Percentiles rank a stretch among this genome's conserved stretches.
phyloP scores from a whole-genome alignment of 2,888 invertebrate species.

The Phaonia tiefii region DNA sequence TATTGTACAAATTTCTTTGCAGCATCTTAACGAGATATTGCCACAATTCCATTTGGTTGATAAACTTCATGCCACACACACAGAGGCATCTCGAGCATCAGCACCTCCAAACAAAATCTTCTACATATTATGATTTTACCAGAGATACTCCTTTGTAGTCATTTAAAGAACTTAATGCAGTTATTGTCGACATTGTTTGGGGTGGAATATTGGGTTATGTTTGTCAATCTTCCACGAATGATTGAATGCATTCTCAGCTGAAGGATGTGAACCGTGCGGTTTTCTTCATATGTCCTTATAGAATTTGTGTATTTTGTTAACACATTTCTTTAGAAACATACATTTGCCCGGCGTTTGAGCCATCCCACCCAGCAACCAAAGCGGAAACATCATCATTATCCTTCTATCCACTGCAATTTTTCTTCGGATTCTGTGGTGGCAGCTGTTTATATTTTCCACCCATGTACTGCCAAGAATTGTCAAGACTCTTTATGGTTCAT shows the following conservation, averaged over 20 bases:
- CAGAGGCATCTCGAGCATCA: neutral
- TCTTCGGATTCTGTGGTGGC: no score
- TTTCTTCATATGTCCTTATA: neutral
- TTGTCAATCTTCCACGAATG: conserved; percentile 46
- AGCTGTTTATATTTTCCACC: conserved; percentile 15
- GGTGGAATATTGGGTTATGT: no score
- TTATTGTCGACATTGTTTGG: neutral
- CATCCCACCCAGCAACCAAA: conserved; percentile 43
- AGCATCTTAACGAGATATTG: no score
- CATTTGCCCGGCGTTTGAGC: conserved; percentile 45
- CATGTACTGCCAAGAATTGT: conserved; percentile 27
- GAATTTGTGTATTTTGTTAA: conserved; percentile 56
- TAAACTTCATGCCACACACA: conserved; percentile 11
- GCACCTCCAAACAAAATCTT: neutral
- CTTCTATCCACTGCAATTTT: neutral
- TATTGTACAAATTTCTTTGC: no score
- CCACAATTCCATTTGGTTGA: neutral
- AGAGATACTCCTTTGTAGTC: conserved; percentile 6
- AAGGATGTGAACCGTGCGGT: neutral
- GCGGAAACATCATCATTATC: conserved; percentile 58
- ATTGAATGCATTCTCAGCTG: conserved; percentile 50
- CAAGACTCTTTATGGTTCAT: conserved; percentile 28
- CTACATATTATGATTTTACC: conserved; percentile 29
- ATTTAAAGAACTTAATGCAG: neutral
- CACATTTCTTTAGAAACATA: conserved; percentile 49